These are phyloP conservation scores for Coelinius sp. DNA, from an alignment of 2,888 invertebrate species.

Conservation along the genomic window DNA sequence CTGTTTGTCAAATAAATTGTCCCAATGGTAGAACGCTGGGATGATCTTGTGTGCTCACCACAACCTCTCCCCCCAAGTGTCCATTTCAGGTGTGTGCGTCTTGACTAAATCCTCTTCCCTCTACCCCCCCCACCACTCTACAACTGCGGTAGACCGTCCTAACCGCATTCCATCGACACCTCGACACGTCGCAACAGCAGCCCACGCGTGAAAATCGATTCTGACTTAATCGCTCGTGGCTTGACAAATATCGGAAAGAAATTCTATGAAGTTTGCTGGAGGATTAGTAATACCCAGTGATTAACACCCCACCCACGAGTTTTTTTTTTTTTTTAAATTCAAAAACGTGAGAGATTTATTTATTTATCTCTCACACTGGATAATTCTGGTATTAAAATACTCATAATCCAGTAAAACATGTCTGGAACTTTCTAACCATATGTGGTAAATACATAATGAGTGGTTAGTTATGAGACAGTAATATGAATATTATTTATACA, in stretches of 20 bases:
- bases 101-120: not conserved
- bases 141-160: slow-evolving; percentile 13
- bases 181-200: slow-evolving; percentile 7
- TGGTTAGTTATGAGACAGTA: no score
- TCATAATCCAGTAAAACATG: no score
- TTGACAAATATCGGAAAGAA: slow-evolving; percentile 7
- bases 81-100: slow-evolving; percentile 22
- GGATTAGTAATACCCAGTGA: not conserved
- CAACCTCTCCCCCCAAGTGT: slow-evolving; percentile 1
- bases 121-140: no score
- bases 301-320: not conserved
- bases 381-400: not conserved
- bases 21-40: not conserved
- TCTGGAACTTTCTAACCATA: no score
- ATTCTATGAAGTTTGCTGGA: not conserved
- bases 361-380: not conserved
- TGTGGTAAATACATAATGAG: no score
- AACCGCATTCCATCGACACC: slow-evolving; percentile 22
- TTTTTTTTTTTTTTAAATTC: no score
- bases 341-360: not conserved
- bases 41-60: not conserved
- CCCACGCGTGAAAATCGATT: slow-evolving; percentile 29
- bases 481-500: no score
- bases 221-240: slow-evolving; percentile 14
- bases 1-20: slow-evolving; percentile 16